Percentiles rank a stretch among this genome's conserved stretches.
Evolutionary conservation across 64 coral and sea anemone genomes (phyloP).

Genomic region (Montipora sp.): DNA sequence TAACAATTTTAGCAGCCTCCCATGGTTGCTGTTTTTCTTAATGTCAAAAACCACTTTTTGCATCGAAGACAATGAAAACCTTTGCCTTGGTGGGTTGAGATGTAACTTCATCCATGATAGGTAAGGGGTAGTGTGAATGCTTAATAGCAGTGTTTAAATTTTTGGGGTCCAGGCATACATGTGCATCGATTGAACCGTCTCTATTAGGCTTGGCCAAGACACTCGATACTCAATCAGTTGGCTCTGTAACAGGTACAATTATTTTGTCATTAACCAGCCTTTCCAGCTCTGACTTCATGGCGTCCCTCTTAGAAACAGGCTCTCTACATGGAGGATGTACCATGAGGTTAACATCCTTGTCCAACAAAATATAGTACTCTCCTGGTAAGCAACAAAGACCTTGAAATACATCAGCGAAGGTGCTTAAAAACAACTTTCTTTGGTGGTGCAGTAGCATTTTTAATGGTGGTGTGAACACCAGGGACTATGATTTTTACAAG

Average conservation of each 20-base stretch:
- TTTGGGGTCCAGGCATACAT: background rate
- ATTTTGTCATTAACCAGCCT: background rate
- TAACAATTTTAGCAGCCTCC: background rate
- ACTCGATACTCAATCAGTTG: background rate
- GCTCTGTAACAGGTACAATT: background rate
- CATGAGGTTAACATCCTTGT: background rate
- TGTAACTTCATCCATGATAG: no score
- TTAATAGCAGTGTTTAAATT: background rate
- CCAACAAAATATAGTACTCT: background rate
- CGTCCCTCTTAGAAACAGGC: background rate
- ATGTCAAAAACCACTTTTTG: background rate
- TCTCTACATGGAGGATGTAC: background rate
- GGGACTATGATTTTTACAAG: conserved; percentile 49
- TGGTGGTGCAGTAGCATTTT: conserved; percentile 34
- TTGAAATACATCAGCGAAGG: conserved; percentile 25
- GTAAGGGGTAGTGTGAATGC: no score
- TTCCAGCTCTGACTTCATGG: background rate
- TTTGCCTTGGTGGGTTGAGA: no score
- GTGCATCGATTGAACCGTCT: background rate
- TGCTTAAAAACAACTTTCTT: conserved; percentile 38
- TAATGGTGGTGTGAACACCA: background rate
- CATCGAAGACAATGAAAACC: background rate
- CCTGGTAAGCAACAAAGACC: background rate
- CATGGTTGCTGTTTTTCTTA: conserved; percentile 14
- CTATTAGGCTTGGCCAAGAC: background rate